These are phyloP conservation scores for Cairina moschata DNA, from an alignment of 2,113 vertebrate genomes.

Conservation along the genomic window DNA sequence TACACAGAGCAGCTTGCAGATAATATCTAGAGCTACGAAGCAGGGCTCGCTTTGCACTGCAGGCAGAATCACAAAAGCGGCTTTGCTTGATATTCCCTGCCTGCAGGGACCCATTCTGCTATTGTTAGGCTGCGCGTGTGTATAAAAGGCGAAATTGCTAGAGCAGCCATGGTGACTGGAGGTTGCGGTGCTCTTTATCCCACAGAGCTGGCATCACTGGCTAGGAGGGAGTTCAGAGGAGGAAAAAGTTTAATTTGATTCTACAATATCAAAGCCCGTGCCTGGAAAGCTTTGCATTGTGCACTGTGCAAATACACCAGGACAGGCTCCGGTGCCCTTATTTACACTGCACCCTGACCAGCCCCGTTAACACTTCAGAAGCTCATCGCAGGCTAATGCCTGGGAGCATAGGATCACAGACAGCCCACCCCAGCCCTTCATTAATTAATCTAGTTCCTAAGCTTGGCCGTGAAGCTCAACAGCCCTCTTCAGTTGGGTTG, in stretches of 20 bases:
- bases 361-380: rapidly evolving
- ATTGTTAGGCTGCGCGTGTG: rapidly evolving
- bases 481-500: rapidly evolving
- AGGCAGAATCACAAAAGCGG: not conserved
- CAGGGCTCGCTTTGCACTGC: not conserved
- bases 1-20: not conserved
- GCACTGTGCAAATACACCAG: not conserved
- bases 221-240: not conserved
- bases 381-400: rapidly evolving
- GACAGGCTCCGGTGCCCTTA: not conserved
- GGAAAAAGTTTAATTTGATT: not conserved
- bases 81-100: not conserved
- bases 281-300: not conserved
- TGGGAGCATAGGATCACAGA: rapidly evolving
- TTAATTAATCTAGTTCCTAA: rapidly evolving
- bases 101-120: not conserved
- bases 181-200: not conserved
- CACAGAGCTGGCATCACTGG: rapidly evolving
- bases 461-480: rapidly evolving
- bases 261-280: rapidly evolving
- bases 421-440: not conserved
- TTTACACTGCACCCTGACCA: not conserved
- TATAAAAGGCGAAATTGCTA: not conserved
- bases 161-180: not conserved
- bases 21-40: not conserved